Base-by-base conservation (phyloP, 1,140 invertebrate species). In the Drosophila micromelanica region DNA sequence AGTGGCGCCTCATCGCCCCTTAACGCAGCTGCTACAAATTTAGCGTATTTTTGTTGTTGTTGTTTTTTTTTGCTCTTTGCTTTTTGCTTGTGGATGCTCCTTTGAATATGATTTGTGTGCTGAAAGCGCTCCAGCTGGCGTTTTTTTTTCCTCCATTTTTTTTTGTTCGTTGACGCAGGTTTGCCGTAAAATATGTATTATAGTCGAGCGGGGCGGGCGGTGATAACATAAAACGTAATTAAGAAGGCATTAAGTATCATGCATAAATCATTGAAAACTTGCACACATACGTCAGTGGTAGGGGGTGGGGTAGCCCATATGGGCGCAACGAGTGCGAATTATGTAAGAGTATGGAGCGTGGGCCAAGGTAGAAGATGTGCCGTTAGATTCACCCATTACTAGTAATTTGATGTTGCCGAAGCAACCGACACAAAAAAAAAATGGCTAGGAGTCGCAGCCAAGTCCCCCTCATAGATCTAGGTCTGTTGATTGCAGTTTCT, bases 201-300 rank as follows among this genome's bases (percentile, higher is more conserved):
- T 82, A 62, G 71, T 70, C 64, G 42, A 59, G 63, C 17, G 54
- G 15, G 8, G 3, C 17, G 27, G 37, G 20, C 15, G 37, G 23
- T 12, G 17, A 15, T 72, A 57, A 81, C 78, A 87, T 87, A 86
- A 81, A 86, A 87, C 69, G 82, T 86, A 86, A 87, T 86, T 86
- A 86, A 86, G 82, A 86, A 86, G 82, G 71, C 84, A 86, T 86
- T 87, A 86, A 86, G 82, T 82, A 70, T 67, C 82, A 71, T 76
- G 82, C 82, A 87, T 86, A 86, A 86, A 86, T 86, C 82, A 86
- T 82, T 74, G 75, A 64, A 77, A 74, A 74, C 42, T 70, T 77
- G 74, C 70, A 68, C 70, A 76, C 68, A 57, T 62, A 13, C 37
- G 38, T n/a, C 37, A 12, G 46, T 23, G 2, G 38, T 17, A n/a